These are phyloP conservation scores for Tiliacea aurago DNA, from an alignment of 2,888 invertebrate species.

Conservation along the genomic window DNA sequence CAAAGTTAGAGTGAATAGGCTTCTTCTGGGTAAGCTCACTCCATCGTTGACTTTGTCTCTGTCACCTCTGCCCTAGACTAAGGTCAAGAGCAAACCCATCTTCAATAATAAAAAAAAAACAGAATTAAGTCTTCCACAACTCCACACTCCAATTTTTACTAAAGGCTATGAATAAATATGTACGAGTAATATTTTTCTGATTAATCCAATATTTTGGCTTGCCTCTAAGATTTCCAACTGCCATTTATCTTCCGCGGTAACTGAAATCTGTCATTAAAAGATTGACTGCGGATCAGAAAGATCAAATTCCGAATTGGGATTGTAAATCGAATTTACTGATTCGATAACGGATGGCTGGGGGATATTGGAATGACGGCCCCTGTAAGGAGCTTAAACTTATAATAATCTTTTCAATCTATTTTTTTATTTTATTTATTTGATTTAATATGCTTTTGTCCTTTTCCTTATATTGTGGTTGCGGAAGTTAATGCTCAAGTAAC, in stretches of 20 bases:
- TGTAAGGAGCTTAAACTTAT: conserved; percentile 53
- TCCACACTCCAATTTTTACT: no score
- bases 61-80: no score
- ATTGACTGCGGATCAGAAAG: conserved; percentile 58
- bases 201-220: conserved; percentile 20
- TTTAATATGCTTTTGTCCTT: conserved; percentile 25
- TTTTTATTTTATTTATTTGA: conserved; percentile 32
- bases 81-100: no score
- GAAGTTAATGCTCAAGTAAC: not conserved
- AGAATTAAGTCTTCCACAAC: no score
- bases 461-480: conserved; percentile 5
- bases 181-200: conserved; percentile 17
- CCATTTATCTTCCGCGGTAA: conserved; percentile 49
- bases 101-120: no score
- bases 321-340: conserved; percentile 64
- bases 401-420: conserved; percentile 48
- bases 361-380: conserved; percentile 46
- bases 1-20: no score
- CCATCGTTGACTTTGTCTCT: no score
- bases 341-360: conserved; percentile 50
- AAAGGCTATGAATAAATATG: not conserved
- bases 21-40: no score
- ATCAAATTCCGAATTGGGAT: conserved; percentile 60
- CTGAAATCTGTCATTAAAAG: conserved; percentile 58
- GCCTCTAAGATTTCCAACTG: conserved; percentile 36